These are phyloP conservation scores for Phlogophora meticulosa DNA, from an alignment of 2,888 invertebrate species.

Conservation along the genomic window DNA sequence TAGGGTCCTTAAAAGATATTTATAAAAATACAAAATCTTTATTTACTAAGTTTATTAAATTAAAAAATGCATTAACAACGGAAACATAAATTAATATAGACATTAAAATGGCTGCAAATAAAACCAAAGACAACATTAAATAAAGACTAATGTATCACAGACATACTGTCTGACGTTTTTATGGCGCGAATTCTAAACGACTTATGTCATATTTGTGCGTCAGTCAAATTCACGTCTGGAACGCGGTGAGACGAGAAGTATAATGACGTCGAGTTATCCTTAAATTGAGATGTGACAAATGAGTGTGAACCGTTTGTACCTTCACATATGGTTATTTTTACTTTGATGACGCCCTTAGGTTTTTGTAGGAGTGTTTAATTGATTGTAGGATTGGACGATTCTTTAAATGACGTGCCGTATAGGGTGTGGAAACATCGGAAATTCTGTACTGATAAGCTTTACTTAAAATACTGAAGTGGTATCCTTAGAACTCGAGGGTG, in stretches of 20 bases:
- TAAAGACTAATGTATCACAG: slow-evolving; percentile 21
- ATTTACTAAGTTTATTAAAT: neutral
- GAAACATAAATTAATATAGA: slow-evolving; percentile 9
- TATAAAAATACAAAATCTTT: no score
- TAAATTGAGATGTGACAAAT: neutral
- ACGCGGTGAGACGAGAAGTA: slow-evolving; percentile 8
- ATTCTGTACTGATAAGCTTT: no score
- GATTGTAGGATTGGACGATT: no score
- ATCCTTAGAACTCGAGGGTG: no score
- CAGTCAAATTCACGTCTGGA: slow-evolving; percentile 16
- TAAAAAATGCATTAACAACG: slow-evolving; percentile 4
- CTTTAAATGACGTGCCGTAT: no score
- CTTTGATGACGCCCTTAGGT: neutral
- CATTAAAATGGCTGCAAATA: slow-evolving; percentile 6
- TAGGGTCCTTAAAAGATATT: no score
- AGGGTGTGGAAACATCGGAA: no score
- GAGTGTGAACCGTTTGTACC: neutral
- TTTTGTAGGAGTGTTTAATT: neutral
- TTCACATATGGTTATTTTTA: neutral
- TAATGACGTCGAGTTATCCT: slow-evolving; percentile 4
- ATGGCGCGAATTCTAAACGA: slow-evolving; percentile 41
- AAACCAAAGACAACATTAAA: slow-evolving; percentile 27
- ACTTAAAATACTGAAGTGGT: no score
- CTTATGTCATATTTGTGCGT: slow-evolving; percentile 39
- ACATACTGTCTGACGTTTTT: slow-evolving; percentile 35